Base-by-base conservation (phyloP, 2,113 vertebrate species). In the Dicerorhinus sumatrensis region DNA sequence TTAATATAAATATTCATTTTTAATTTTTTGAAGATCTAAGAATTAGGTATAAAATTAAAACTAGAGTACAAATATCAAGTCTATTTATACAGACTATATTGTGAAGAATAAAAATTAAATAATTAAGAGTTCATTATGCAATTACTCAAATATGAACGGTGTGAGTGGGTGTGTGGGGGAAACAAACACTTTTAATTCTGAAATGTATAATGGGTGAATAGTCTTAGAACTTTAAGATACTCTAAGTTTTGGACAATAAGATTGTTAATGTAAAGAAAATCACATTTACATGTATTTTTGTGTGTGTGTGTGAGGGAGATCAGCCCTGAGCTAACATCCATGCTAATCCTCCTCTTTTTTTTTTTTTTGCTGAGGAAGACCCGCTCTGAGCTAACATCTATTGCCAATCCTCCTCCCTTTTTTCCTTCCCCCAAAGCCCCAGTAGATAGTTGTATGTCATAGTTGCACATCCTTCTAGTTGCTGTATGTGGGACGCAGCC, bases 1-100 rank as follows among this genome's bases (percentile, higher is more conserved):
- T 51, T 96, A 76, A 85, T 97, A 85, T 87, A 91, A 86, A 97
- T 75, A 86, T 87, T 91, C 31, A 69, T 90, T 25, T 87, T 96
- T 91, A 73, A 80, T 96, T 97, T 46, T 60, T 54, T 67, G 96
- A 91, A 94, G 16, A 91, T 85, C 29, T 94, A 6, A n/a, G 8
- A 93, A 93, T 96, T 90, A 95, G 16, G 8, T 29, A 86, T 91
- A 65, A 75, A 91, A 73, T 92, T 56, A 96, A 89, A 63, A 73
- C 31, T 36, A 21, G 29, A 77, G 8, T 51, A 58, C 21, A 96
- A 94, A 91, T 92, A 56, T 75, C 29, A 67, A 51, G 20, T 76
- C 46, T 63, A 6, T 79, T 83, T 65, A 46, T 46, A 69, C 2
- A 82, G 58, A 80, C 36, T 84, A 76, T 29, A 48, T 79, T 4